phyloP scores from a whole-genome alignment of 2,888 invertebrate genomes.

The Hypomecis punctinalis region DNA sequence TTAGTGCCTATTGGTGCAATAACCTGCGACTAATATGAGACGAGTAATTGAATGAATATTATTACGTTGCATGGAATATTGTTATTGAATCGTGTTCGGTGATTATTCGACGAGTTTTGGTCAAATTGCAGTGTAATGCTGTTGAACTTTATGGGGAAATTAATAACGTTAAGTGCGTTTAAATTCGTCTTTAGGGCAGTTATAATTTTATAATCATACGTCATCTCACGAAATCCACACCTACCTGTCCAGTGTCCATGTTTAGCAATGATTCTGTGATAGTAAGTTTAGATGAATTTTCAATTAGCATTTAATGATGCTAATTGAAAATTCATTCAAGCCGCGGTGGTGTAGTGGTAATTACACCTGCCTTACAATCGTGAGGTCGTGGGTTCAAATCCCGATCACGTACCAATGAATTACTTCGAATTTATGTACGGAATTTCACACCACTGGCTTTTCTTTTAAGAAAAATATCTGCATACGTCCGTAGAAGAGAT shows the following conservation, averaged over 20 bases:
- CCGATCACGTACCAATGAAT: no score
- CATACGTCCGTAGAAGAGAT: no score
- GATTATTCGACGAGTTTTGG: constrained; percentile 43
- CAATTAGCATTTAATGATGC: no score
- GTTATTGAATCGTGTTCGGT: constrained; percentile 49
- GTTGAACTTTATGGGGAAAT: constrained; percentile 25
- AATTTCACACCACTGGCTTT: no score
- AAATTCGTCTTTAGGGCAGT: constrained; percentile 7
- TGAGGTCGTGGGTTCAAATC: no score
- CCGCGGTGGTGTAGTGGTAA: no score
- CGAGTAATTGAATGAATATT: constrained; percentile 61
- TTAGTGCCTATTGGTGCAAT: constrained; percentile 74
- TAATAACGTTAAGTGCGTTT: constrained; percentile 8
- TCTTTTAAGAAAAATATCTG: no score
- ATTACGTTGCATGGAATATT: constrained; percentile 53
- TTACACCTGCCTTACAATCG: no score
- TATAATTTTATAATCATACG: background rate
- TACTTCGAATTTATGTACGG: no score
- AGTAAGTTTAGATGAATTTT: background rate
- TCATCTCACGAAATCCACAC: background rate
- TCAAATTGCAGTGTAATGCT: constrained; percentile 42
- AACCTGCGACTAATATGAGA: constrained; percentile 66
- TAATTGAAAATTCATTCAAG: no score
- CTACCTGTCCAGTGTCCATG: background rate
- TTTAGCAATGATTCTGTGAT: background rate